Base-by-base conservation (phyloP, 2,113 vertebrate species). In the Phrynosoma platyrhinos region DNA sequence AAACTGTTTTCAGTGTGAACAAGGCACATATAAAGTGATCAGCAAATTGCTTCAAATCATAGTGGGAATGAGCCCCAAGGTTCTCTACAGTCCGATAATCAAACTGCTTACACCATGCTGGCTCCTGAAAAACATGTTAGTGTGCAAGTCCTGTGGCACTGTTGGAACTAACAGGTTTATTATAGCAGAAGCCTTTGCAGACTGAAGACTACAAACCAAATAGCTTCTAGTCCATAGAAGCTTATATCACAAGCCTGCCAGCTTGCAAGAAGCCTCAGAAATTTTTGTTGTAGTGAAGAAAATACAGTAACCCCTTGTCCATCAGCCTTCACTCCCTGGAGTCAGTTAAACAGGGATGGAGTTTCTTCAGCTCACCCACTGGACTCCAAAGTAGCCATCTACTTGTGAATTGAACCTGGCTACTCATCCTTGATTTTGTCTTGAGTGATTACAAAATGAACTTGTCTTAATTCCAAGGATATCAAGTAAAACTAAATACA, bases 391-490 rank as follows among this genome's bases (percentile, higher is more conserved):
- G 79, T 30, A 81, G 52, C 18, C 2, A 21, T 13, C 23, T 69
- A 2, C 25, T n/a, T 10, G 7, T 71, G 42, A 52, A 47, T 3
- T 52, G 3, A 62, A 62, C 18, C 14, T 62, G 16, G 18, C 82
- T 52, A 36, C 2, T 6, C 9, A 55, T 32, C 47, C 30, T 84
- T 40, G 9, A 53, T 84, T 32, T 25, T 55, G 76, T 4, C 86
- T 42, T 82, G 71, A 87, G 74, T 40, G 52, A 40, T 71, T 55
- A 25, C 66, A 80, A 91, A 89, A 27, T 68, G 25, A 83, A 20
- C 88, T 47, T 10, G 16, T 36, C 52, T 27, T 72, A 64, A 66
- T 86, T 92, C 79, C 85, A 88, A 58, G 55, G 74, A 47, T 36
- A 92, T 7, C 23, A 30, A 69, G 69, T 30, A 83, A 83, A 55